Base-by-base conservation (phyloP, 92 coral and sea anemone species). In the Hydrozoanthus gracilis region DNA sequence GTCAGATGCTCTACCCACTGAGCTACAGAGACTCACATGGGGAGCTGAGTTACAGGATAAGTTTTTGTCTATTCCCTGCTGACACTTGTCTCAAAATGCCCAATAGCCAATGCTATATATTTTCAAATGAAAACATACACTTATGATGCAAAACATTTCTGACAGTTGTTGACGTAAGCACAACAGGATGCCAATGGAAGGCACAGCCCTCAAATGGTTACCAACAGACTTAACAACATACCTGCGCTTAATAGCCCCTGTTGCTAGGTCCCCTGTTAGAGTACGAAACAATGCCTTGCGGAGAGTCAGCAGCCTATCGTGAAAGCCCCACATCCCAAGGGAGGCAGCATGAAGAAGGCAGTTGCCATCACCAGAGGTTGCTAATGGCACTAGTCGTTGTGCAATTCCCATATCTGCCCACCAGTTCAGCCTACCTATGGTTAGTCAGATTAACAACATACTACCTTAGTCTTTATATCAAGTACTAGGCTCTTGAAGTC, bases 291-390 rank as follows among this genome's bases (percentile, higher is more conserved):
- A 89, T 48, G 98, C 99, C 76, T 95, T 92, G 45, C 99, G 95
- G 7, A 96, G 91, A 2, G 96, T 96, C 44, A 96, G 62, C 45
- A 95, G 85, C 27, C 99, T 94, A 77, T 96, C 99, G 64, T 96
- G 99, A 78, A 76, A 93, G 9, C 99, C 99, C 99, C 98, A 96
- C 93, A 96, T 96, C 17, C 99, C 99, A 76, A 96, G 96, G 20
- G 99, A 96, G 2, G 99, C 99, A 17, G 99, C 99, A 90, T 96
- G 99, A 16, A 96, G 83, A 10, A 96, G 90, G 68, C 99, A 96
- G 82, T 96, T 96, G 14, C 99, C 99, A 87, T 96, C 99, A 16
- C 99, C 99, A 77, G 92, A 92, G 44, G 99, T 96, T 54, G 98
- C 96, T 66, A 96, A 84, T 50, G 99, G 99, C 60, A 93, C 90